Percentiles rank a stretch among this genome's conserved stretches.
Conservation (phyloP, 2,797 vertebrate genomes). For the Corythornis leucogaster region DNA sequence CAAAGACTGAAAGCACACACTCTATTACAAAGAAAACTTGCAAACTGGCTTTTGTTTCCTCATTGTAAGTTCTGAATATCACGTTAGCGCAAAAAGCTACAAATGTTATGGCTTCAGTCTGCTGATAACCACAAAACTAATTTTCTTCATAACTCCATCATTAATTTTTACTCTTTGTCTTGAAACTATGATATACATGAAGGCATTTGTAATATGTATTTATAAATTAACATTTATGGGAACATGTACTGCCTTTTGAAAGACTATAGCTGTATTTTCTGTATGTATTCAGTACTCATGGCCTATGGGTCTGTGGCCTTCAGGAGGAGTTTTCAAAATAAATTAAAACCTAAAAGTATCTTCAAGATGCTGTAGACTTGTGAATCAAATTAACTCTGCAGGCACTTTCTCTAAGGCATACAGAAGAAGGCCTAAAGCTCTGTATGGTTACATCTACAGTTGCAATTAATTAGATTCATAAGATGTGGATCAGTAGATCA, state of each 20-base stretch:
- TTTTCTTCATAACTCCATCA: not conserved
- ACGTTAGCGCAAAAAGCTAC: not conserved
- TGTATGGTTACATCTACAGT: not conserved
- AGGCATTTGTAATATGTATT: no score
- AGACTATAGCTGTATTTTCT: not conserved
- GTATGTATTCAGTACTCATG: fast-evolving
- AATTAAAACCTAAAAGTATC: not conserved
- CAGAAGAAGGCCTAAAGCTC: not conserved
- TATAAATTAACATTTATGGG: not conserved
- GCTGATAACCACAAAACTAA: not conserved
- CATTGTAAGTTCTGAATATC: not conserved
- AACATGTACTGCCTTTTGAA: not conserved
- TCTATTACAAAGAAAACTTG: not conserved
- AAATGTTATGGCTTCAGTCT: not conserved
- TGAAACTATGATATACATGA: not conserved
- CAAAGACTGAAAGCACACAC: fast-evolving
- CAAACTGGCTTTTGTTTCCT: not conserved
- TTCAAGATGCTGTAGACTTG: not conserved
- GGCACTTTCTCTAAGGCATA: not conserved
- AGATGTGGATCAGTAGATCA: not conserved
- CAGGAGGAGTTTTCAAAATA: not conserved
- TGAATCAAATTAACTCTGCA: not conserved
- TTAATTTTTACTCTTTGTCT: not conserved
- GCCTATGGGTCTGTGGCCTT: not conserved
- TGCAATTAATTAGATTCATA: not conserved